A percentile compares a stretch with the other conserved stretches of the same genome.
Conservation (phyloP, 2,888 invertebrate genomes). For the Strigamia crassipes region DNA sequence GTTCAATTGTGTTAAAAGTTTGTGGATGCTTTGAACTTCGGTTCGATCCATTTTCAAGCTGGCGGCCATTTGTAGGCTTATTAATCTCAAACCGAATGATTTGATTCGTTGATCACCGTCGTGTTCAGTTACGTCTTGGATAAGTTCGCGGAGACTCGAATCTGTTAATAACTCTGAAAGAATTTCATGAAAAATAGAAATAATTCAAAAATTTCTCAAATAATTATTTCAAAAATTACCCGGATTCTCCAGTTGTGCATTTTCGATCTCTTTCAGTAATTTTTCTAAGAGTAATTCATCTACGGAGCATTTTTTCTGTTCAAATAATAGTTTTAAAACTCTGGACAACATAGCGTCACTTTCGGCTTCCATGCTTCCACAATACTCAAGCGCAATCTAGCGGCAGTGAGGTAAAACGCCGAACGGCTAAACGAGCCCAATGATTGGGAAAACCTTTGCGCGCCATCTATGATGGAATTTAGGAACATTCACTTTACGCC, state of each 20-base stretch:
- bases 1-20: not conserved
- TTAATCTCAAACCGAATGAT: not conserved
- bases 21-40: not conserved
- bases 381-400: too few relatives aligned
- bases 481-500: too few relatives aligned
- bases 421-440: too few relatives aligned
- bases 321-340: not conserved
- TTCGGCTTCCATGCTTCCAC: not conserved
- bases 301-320: not conserved
- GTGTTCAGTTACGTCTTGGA: not conserved
- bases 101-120: not conserved
- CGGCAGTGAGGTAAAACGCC: too few relatives aligned
- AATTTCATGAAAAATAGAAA: not conserved
- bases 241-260: not conserved
- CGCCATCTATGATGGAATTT: too few relatives aligned
- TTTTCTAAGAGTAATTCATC: not conserved
- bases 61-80: not conserved
- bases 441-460: too few relatives aligned
- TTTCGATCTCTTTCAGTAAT: not conserved
- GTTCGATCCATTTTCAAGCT: not conserved
- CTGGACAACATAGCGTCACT: not conserved
- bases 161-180: not conserved
- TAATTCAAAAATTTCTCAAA: not conserved
- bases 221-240: too few relatives aligned
- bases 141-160: not conserved